Base-by-base conservation (phyloP, 1,140 invertebrate species). In the Cardiocondyla obscurior region DNA sequence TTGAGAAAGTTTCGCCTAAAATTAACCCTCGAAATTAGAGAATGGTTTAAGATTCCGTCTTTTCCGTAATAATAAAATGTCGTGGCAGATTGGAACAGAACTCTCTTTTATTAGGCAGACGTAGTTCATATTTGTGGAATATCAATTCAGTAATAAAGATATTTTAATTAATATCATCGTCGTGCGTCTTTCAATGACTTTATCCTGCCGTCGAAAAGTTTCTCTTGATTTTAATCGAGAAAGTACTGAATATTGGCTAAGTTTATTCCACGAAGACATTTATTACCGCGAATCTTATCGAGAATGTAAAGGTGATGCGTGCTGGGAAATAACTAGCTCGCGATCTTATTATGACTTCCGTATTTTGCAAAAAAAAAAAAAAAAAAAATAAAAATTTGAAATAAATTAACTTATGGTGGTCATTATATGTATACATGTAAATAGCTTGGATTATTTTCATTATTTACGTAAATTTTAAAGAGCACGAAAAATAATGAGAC, bases 81-180 rank as follows among this genome's bases (percentile, higher is more conserved):
- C 46, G 28, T 8, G 19, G 28, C n/a, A 53, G 46, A 67, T 77
- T 79, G 33, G 22, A 77, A 16, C 39, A 65, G 14, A 67, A 51
- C 12, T 53, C 16, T 51, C 25, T 33, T 36, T 67, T 51, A 79
- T 67, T 79, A 7, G 16, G 7, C 33, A 28, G 33, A 39, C 10
- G 19, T 0, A 30, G 12, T 12, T 67, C 10, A 30, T 64, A 57
- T 44, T 65, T 36, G 5, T 58, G 6, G 5, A 28, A 46, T 44
- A 44, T 16, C 22, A 39, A 2, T 2, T 3, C 5, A 22, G 22
- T 62, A 64, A 22, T 12, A 16, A 2, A 8, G 6, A 0, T 28
- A n/a, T 67, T 76, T 53, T 67, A 46, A 77, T 65, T 74, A 39
- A 39, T 65, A 28, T 19, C 3, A 25, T 10, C 22, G 12, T 65